These are phyloP conservation scores for Pangasius sanitwongsei DNA, from an alignment of 2,797 vertebrate species.

Conservation along the genomic window DNA sequence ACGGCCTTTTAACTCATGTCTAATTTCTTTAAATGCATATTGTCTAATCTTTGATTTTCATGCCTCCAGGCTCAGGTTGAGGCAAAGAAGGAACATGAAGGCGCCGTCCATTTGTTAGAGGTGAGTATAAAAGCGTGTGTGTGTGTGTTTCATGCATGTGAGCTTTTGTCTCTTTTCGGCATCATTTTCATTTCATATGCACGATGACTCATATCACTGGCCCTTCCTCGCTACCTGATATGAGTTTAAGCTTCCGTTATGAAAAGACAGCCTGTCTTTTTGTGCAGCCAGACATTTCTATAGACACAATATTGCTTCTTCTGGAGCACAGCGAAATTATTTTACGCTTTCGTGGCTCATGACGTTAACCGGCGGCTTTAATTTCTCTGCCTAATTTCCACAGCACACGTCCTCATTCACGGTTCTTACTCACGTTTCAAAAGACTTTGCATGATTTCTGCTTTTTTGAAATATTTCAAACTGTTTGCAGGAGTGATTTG, in stretches of 20 bases:
- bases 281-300: not conserved
- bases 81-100: conserved; percentile 98
- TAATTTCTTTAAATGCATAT: not conserved
- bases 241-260: conserved; percentile 9
- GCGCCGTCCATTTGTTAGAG: conserved; percentile 96
- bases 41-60: not conserved
- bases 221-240: conserved; percentile 3
- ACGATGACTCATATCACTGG: conserved; percentile 9
- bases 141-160: conserved; percentile 54
- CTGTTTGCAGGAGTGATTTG: conserved; percentile 66
- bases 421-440: not conserved
- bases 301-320: not conserved
- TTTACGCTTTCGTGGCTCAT: not conserved
- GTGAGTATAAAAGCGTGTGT: conserved; percentile 75
- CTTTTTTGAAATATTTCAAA: conserved; percentile 33
- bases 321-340: not conserved
- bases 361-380: not conserved
- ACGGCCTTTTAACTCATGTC: not conserved
- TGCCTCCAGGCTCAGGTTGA: conserved; percentile 94
- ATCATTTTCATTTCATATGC: conserved; percentile 32
- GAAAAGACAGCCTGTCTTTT: not conserved
- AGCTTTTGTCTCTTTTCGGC: conserved; percentile 60
- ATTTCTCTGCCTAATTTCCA: not conserved
- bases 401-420: not conserved
- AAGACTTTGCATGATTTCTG: conserved; percentile 2